phyloP scores from a whole-genome alignment of 2,888 invertebrate genomes.

The Adelognathus sp. region DNA sequence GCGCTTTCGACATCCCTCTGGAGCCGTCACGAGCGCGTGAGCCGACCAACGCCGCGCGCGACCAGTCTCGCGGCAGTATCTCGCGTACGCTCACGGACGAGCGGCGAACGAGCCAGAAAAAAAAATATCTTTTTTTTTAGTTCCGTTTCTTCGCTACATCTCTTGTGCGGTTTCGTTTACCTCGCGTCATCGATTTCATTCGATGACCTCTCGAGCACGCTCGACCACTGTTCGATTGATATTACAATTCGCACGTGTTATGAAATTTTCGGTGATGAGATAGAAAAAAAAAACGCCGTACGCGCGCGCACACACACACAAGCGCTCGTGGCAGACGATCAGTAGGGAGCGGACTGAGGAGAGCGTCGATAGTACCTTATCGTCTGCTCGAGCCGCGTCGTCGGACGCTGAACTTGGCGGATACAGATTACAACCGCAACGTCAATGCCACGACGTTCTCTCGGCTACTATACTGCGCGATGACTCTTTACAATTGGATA shows the following conservation, averaged over 20 bases:
- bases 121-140: neutral
- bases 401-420: slow-evolving; percentile 19
- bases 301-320: neutral
- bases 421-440: slow-evolving; percentile 21
- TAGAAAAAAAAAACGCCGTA: neutral
- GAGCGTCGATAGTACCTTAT: slow-evolving; percentile 1
- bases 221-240: too few relatives aligned
- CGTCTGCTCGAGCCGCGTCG: neutral
- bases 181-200: too few relatives aligned
- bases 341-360: neutral
- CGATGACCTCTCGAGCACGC: too few relatives aligned
- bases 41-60: slow-evolving; percentile 27
- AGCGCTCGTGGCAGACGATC: neutral
- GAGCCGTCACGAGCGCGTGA: slow-evolving; percentile 30
- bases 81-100: slow-evolving; percentile 17
- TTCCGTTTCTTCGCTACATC: too few relatives aligned
- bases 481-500: too few relatives aligned
- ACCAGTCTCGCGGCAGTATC: slow-evolving; percentile 37
- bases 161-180: too few relatives aligned
- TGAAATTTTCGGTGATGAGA: neutral
- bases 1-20: slow-evolving; percentile 17
- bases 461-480: neutral
- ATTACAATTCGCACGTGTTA: neutral
- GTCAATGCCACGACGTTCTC: neutral
- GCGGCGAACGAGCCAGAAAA: slow-evolving; percentile 39